Base-by-base conservation (phyloP, 1,140 invertebrate genomes). In the Bathynomus jamesi region DNA sequence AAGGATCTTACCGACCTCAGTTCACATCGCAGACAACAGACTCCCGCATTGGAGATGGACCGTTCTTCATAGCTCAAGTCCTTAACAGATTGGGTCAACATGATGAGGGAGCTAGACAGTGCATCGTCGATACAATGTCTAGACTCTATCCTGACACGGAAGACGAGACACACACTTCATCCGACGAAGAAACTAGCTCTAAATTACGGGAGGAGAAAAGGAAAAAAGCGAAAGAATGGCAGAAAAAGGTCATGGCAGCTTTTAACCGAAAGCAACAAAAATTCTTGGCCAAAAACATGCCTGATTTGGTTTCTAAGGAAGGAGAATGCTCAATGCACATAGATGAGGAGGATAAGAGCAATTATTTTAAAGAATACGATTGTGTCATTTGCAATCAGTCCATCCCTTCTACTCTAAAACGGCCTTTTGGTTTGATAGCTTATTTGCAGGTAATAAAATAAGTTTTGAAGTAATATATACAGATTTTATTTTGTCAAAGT, bases 381-480 rank as follows among this genome's bases (percentile, higher is more conserved):
- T 98, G 96, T 85, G 94, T 95, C 64, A 98, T 98, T 79, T 98
- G 95, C 82, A 93, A 91, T 83, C 91, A 93, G 83, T 92, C 91
- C 65, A 90, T 92, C 60, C 87, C 91, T 8, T 92, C 91, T 78
- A 92, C 89, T 0, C 88, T 90, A 78, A 87, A 91, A 11, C 90
- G 94, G 82, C 94, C 94, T 21, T 90, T 98, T 80, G 95, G 95
- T 10, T 84, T 96, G 27, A 92, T 96, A 4, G 92, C 94, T 68
- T 85, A 96, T 65, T 86, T 96, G 63, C 92, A 93, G 85, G 87
- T 92, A 31, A 91, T 91, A 32, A 91, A 11, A 21, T 68, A 13
- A 11, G 28, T 27, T 21, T 67, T n/a, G n/a, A n/a, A n/a, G 21
- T n/a, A 3, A 11, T n/a, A 4, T 40, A 0, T 13, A 28, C 25